Conservation (phyloP, 1,140 invertebrate genomes). For the Sitobion miscanthi region DNA sequence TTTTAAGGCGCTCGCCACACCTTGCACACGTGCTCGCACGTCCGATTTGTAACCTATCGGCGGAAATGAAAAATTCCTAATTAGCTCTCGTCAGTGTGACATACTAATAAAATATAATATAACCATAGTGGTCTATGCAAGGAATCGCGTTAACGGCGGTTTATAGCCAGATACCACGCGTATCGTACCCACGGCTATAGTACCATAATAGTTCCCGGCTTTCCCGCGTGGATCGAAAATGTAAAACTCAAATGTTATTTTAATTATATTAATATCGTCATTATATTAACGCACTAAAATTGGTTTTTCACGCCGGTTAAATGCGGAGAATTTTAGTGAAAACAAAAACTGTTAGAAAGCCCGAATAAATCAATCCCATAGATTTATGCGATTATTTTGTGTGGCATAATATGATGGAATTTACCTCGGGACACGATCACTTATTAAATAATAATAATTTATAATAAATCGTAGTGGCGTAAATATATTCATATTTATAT, state of each 20-base stretch:
- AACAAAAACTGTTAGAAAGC: not conserved
- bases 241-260: not conserved
- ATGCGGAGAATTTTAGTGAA: not conserved
- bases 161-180: too few relatives aligned
- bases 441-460: not conserved
- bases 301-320: not conserved
- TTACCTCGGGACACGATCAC: not conserved
- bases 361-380: not conserved
- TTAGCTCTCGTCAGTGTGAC: not conserved
- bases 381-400: not conserved
- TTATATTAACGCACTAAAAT: not conserved
- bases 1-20: not conserved
- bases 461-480: not conserved
- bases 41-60: not conserved
- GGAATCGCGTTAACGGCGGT: not conserved
- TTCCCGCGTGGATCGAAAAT: not conserved
- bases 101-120: not conserved
- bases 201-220: too few relatives aligned
- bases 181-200: not conserved
- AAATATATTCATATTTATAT: not conserved
- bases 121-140: not conserved
- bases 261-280: not conserved
- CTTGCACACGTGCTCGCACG: not conserved
- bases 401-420: not conserved
- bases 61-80: not conserved